A percentile compares a stretch with the other conserved stretches of the same genome.
Evolutionary conservation across 2,113 vertebrate genomes (phyloP).

Genomic region (Merops nubicus): DNA sequence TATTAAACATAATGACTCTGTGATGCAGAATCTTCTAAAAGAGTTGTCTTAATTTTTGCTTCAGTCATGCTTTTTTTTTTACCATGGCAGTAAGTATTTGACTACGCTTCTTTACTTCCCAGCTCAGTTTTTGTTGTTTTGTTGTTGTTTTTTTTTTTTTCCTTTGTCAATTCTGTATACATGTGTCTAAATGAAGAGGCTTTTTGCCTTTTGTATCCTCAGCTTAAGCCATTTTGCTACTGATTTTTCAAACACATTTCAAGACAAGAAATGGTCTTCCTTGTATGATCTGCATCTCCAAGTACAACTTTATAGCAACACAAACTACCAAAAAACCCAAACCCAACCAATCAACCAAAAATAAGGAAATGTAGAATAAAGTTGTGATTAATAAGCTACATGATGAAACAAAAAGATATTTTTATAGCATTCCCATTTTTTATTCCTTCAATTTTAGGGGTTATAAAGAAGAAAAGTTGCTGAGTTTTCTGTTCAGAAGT

Average conservation of each 20-base stretch:
- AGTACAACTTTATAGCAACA: neutral
- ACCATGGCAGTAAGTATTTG: neutral
- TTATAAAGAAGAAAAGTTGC: neutral
- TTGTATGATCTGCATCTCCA: neutral
- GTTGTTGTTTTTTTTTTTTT: no score
- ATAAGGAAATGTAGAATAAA: neutral
- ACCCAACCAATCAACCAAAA: neutral
- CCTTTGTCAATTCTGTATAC: neutral
- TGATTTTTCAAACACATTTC: neutral
- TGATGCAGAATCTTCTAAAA: neutral
- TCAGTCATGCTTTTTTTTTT: neutral
- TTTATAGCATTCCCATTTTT: neutral
- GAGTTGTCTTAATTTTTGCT: neutral
- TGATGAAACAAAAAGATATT: neutral
- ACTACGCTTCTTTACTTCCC: neutral
- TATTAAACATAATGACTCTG: neutral
- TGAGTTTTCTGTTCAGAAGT: neutral
- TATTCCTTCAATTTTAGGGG: neutral
- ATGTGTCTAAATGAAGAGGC: neutral
- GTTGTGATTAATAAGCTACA: neutral
- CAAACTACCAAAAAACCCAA: neutral
- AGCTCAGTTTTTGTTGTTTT: fast-evolving
- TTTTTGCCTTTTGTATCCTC: neutral
- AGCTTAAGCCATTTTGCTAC: neutral
- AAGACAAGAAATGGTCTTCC: neutral